phyloP scores from a whole-genome alignment of 1,140 invertebrate species.

The Drosophila paulistorum region DNA sequence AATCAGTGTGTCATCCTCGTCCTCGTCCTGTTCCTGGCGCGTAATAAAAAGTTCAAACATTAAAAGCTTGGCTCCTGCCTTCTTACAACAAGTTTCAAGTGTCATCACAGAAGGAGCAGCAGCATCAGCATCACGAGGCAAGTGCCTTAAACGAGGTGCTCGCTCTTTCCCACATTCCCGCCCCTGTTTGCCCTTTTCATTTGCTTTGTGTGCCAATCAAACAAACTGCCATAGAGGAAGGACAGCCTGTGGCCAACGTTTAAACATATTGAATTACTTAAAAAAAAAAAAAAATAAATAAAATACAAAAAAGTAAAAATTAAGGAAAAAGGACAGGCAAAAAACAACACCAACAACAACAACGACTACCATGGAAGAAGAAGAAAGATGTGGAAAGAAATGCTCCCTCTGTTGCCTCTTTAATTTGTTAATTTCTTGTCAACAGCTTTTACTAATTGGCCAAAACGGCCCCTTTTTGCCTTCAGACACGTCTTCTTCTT shows the following conservation, averaged over 20 bases:
- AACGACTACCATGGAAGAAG: no score
- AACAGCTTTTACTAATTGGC: conserved; percentile 66
- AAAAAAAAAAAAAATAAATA: conserved; percentile 25
- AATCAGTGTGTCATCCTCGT: conserved; percentile 15
- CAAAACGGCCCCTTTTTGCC: conserved; percentile 28
- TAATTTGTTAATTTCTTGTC: conserved; percentile 78
- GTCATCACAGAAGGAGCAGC: conserved; percentile 45
- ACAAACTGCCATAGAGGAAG: conserved; percentile 27
- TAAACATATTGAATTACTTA: conserved; percentile 80
- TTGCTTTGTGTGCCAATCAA: conserved; percentile 71
- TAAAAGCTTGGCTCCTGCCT: conserved; percentile 57
- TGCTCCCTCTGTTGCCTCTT: conserved; percentile 15
- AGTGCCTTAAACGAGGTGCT: conserved; percentile 44
- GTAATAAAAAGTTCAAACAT: conserved; percentile 79
- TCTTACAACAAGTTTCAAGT: conserved; percentile 67
- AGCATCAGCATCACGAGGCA: conserved; percentile 11
- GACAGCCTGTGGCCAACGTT: conserved; percentile 60
- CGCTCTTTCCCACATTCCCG: not conserved
- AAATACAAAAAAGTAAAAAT: conserved; percentile 13
- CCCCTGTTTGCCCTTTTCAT: conserved; percentile 22
- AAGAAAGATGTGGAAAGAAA: conserved; percentile 7
- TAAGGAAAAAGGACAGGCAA: conserved; percentile 5
- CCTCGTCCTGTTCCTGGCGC: conserved; percentile 46
- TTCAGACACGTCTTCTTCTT: conserved; percentile 6
- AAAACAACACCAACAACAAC: no score